Evolutionary conservation across 2,888 invertebrate species (phyloP).

Genomic region (Drosophila hamatofila): DNA sequence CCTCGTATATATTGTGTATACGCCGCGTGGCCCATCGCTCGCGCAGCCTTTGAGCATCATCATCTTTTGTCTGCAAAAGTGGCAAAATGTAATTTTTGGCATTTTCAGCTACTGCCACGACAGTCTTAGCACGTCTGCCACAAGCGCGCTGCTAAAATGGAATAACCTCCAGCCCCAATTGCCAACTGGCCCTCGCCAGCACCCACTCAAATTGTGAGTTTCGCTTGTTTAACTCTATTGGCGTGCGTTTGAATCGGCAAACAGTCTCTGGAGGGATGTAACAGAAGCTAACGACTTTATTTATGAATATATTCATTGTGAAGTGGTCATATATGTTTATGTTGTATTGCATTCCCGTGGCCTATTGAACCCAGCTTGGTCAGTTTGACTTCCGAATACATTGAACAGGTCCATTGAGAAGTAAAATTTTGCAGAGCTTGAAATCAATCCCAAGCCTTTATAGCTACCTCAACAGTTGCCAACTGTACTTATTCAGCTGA

Average conservation of each 20-base stretch:
- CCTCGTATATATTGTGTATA: slow-evolving; percentile 67
- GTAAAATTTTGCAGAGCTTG: background rate
- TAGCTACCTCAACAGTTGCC: background rate
- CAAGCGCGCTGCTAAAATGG: slow-evolving; percentile 15
- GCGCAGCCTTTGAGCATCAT: slow-evolving; percentile 55
- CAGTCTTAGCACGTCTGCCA: slow-evolving; percentile 46
- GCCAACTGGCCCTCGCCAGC: slow-evolving; percentile 30
- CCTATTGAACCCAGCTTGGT: slow-evolving; percentile 13
- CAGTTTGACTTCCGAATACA: background rate
- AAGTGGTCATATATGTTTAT: slow-evolving; percentile 25
- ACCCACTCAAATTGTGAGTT: slow-evolving; percentile 21
- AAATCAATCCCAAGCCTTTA: background rate
- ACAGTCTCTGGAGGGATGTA: slow-evolving; percentile 50
- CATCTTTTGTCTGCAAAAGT: slow-evolving; percentile 71
- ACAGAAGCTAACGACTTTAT: slow-evolving; percentile 59
- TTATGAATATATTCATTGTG: slow-evolving; percentile 49
- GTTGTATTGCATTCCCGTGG: slow-evolving; percentile 23
- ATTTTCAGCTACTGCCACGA: slow-evolving; percentile 59
- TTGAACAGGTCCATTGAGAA: no score
- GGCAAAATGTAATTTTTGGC: slow-evolving; percentile 81
- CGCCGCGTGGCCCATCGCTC: slow-evolving; percentile 39
- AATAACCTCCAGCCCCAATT: slow-evolving; percentile 16
- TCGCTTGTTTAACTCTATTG: slow-evolving; percentile 42
- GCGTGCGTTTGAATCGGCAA: slow-evolving; percentile 41
- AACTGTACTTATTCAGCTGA: background rate